Conservation (phyloP, 2,797 vertebrate genomes). For the Pteropus rufus region DNA sequence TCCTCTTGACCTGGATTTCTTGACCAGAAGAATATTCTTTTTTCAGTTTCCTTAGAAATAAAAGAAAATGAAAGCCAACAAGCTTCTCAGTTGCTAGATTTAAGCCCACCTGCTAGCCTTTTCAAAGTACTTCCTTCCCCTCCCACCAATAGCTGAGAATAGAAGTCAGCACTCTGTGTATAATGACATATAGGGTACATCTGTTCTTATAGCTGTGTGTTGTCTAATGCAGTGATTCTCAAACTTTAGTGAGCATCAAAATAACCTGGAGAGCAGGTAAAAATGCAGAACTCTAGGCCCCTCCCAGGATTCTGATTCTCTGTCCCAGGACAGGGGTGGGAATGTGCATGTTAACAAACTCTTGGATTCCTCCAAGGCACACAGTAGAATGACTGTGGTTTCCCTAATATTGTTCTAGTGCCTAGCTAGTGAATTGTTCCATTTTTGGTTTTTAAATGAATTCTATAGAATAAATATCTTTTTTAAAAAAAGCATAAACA, state of each 20-base stretch:
- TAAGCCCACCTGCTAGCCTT: constrained; percentile 1
- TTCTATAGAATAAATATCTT: background rate
- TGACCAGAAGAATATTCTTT: background rate
- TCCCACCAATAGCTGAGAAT: constrained; percentile 4
- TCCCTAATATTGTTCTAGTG: background rate
- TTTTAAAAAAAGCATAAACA: background rate
- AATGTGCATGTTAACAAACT: background rate
- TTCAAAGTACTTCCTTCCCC: constrained; percentile 27
- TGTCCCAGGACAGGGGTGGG: background rate
- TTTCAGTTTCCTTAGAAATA: constrained; percentile 39
- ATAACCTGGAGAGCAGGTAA: background rate
- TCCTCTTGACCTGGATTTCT: constrained; percentile 18
- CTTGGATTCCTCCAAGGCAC: background rate
- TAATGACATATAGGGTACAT: background rate
- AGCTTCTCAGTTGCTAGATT: constrained; percentile 8
- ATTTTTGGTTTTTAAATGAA: background rate
- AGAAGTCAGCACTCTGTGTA: background rate
- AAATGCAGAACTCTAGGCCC: background rate
- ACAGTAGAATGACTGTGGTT: background rate
- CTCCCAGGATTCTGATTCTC: background rate
- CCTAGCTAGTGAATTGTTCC: background rate
- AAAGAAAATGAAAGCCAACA: background rate
- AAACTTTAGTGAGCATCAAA: background rate
- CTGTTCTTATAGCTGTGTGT: background rate
- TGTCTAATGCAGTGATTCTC: background rate